Evolutionary conservation across 2,888 invertebrate species (phyloP), one percentile per base, ranked within the genome.

Genomic region (Euplexia lucipara): DNA sequence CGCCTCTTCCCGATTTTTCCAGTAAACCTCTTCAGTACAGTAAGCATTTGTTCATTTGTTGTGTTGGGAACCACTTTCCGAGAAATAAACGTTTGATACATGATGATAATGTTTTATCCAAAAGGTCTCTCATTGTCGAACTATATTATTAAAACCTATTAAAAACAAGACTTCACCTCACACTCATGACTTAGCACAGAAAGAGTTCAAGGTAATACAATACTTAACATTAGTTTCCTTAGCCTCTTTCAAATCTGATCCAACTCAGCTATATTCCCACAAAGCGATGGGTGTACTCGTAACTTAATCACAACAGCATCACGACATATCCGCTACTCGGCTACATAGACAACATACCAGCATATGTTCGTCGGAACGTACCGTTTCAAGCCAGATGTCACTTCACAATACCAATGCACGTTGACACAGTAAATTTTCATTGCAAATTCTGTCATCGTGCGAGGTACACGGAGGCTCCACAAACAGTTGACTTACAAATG

Each of bases 371-470:
- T 75, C 68, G 79, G 82, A 87, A 83, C 79, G 79, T 82, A 80
- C 83, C 81, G 79, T 81, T 85, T 83, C 85, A 81, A 81, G 81
- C 87, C 89, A 90, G 87, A 90, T 90, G 91, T 89, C 88, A 87
- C 85, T 88, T 90, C 88, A 85, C 90, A 89, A 90, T 90, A 90
- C 91, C 91, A 92, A 83, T 89, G 89, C 89, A 92, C 87, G 90
- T 89, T 90, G 91, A 89, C 89, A 88, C 84, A 88, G 90, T 90
- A 90, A 91, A 94, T 93, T 93, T 93, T 93, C 93, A 93, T 94
- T 92, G 92, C 93, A 93, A 93, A 93, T 93, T 94, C 93, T 87
- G 90, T 87, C 88, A 90, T 90, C 90, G 93, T 92, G 86, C 90
- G 85, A 86, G 88, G 89, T 84, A 87, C 88, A 87, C 86, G 83